Conservation (phyloP, 2,113 vertebrate genomes). For the Symphodus melops region DNA sequence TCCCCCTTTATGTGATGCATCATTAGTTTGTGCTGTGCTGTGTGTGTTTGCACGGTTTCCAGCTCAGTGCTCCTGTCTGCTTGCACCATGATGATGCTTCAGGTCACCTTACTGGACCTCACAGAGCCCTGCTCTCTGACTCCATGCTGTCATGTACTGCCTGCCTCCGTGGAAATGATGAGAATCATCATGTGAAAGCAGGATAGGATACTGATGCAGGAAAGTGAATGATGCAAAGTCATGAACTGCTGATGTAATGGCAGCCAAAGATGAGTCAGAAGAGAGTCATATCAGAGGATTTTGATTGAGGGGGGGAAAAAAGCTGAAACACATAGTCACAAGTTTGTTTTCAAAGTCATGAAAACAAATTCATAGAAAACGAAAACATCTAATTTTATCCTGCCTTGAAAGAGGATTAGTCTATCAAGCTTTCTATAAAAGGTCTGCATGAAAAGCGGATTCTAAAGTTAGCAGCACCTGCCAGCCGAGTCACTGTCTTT, state of each 20-base stretch:
- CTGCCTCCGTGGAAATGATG: conserved; percentile 31
- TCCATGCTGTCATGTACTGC: conserved; percentile 2
- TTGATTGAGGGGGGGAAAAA: neutral
- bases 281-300: neutral
- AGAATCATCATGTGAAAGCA: conserved; percentile 13
- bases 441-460: conserved; percentile 35
- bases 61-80: conserved; percentile 45
- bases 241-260: conserved; percentile 14
- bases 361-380: neutral
- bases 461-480: conserved; percentile 22
- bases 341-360: neutral
- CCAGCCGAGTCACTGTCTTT: neutral
- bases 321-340: neutral
- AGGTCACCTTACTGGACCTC: conserved; percentile 1
- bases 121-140: neutral
- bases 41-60: conserved; percentile 23
- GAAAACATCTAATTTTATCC: conserved; percentile 43
- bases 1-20: neutral
- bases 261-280: neutral
- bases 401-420: conserved; percentile 64
- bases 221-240: neutral
- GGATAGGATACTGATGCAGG: neutral
- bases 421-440: conserved; percentile 27
- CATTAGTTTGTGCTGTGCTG: conserved; percentile 22
- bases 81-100: conserved; percentile 4